Base-by-base conservation (phyloP, 30 jellyfish, hydroid and myxozoan species). In the Hydractinia symbiolongicarpus region DNA sequence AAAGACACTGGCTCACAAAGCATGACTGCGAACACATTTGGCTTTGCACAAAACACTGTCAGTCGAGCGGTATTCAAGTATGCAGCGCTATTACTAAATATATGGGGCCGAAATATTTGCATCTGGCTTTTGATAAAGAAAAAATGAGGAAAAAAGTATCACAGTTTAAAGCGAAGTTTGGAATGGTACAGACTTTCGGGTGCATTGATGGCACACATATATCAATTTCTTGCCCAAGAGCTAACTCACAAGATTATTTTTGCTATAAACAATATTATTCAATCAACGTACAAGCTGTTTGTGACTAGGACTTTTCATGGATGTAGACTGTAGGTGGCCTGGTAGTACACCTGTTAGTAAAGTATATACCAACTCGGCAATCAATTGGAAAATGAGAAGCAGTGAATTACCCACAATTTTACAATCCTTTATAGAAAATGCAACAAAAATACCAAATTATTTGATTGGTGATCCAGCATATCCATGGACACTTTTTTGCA, bases 141-240 rank as follows among this genome's bases (percentile, higher is more conserved):
- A 0, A 0, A 67, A 21, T 67, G 20, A 13, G 20, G 4, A 49
- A 67, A 20, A 9, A 13, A 9, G 77, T 20, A 20, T 15, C 78
- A 11, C 78, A 67, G 21, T 67, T 67, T 4, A 2, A 67, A 1
- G 51, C 21, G 1, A 53, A 40, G 5, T 77, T 0, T 78, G 79
- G 90, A 3, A 17, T 85, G 50, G 86, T 85, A 30, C 89, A 61
- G 50, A 64, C 89, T 21, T 11, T 78, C 4, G 84, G 90, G 5
- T 86, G 82, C 4, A 69, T 85, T 15, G 82, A 77, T 78, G 94
- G 86, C 10, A 86, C 87, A 53, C 95, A 79, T 61, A 68, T 86
- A 30, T 17, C 54, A 61, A 54, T 52, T 60, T 58, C 49, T 44
- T 80, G 72, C 55, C 95, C 87, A 67, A 8, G 16, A 4, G 69